These are phyloP conservation scores for Ceyx melanurus DNA, from an alignment of 2,113 vertebrate species.

Conservation along the genomic window DNA sequence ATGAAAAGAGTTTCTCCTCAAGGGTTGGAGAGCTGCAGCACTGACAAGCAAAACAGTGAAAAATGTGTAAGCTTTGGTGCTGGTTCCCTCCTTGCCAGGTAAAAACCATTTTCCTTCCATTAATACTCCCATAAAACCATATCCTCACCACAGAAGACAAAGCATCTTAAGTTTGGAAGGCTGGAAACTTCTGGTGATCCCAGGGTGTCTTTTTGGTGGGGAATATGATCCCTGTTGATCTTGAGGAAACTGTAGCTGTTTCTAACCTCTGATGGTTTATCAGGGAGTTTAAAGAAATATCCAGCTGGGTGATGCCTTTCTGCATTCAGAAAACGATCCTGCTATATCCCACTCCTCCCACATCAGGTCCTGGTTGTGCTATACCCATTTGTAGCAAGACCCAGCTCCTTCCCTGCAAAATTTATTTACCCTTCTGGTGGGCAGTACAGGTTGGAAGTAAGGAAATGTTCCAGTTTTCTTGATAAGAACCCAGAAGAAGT, in stretches of 20 bases:
- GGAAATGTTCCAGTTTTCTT: background rate
- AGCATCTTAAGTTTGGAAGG: background rate
- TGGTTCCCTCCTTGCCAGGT: background rate
- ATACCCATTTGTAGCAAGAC: background rate
- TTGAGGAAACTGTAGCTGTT: background rate
- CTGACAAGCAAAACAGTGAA: background rate
- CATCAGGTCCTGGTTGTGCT: background rate
- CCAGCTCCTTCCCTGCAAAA: background rate
- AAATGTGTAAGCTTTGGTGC: background rate
- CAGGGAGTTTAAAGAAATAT: background rate
- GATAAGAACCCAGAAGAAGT: background rate
- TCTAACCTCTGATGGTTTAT: background rate
- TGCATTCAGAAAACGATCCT: background rate
- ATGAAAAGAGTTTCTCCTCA: background rate
- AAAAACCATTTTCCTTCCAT: background rate
- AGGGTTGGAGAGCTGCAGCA: background rate
- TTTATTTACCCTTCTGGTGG: accelerated
- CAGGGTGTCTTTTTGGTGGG: background rate
- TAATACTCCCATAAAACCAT: background rate
- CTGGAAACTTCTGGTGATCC: background rate
- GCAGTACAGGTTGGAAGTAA: background rate
- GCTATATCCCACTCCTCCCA: background rate
- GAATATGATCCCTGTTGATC: background rate
- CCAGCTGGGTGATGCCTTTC: background rate
- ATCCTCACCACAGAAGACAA: background rate